Base-by-base conservation (phyloP, 2,888 invertebrate species). In the Cataglyphis rosenhaueri region DNA sequence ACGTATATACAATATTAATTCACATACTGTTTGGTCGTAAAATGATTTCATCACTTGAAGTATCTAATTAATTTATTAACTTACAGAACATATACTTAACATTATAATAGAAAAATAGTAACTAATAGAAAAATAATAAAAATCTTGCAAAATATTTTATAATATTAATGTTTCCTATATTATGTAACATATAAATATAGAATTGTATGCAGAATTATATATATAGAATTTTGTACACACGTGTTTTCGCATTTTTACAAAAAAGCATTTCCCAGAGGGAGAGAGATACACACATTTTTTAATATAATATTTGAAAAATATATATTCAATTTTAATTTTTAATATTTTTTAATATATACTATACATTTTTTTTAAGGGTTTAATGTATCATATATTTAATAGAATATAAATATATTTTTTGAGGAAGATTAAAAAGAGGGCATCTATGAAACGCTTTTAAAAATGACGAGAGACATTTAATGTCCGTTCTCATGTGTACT, bases 1-100 rank as follows among this genome's bases (percentile, higher is more conserved):
- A 64, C 86, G 74, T 75, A 74, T 73, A 88, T 85, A 76, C 71
- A 35, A 73, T 70, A 68, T 82, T 41, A 44, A 44, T 44, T 25
- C 29, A 29, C 29, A 38, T 18, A 8, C 10, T 18, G 15, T 21
- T 57, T 3, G 9, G 10, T 59, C 21, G 48, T 66, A n/a, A 44
- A n/a, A 9, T 9, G 10, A 12, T 9, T 62, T 35, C 0, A 25
- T 35, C 21, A 35, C 15, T n/a, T 29, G 29, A n/a, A 25, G 57
- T 21, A n/a, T 6, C 4, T 25, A 6, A 71, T 25, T 57, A 18
- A 73, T 15, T 18, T 9, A 73, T 25, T 59, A 0, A 38, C 25
- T 10, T 18, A 57, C 18, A 18, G 4, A 62, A 32, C n/a, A 35
- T 18, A 32, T 52, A n/a, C 12, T 6, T 3, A 32, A 3, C 29